Base-by-base conservation (phyloP, 2,113 vertebrate genomes). In the Tenebrosternarchus preto region DNA sequence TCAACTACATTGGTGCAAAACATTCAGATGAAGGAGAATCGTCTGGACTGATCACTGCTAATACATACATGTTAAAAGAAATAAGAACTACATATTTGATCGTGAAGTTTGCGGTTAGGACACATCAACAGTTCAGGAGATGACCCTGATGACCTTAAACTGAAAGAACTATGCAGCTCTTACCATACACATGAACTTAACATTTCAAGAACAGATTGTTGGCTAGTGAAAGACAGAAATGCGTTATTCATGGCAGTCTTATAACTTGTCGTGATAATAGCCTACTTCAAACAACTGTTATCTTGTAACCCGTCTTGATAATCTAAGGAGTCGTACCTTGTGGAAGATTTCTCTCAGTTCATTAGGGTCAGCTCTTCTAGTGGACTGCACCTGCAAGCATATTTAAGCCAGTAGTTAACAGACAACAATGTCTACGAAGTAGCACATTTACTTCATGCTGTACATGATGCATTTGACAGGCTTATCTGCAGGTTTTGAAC, bases 281-380 rank as follows among this genome's bases (percentile, higher is more conserved):
- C 43, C 11, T 50, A 50, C 12, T 50, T 15, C 12, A 15, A 50
- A 50, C 43, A 50, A 50, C 11, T 50, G 43, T 43, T 9, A 9
- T 9, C 39, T 43, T 43, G 39, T 43, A 9, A 9, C 39, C 39
- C 5, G 6, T 50, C 43, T 50, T 50, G 1, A 50, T 59, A 12
- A 68, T 68, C 19, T 36, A 0, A 25, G 29, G 8, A 60, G 19
- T 53, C 93, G 95, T 95, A 99, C 97, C 97, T 98, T 94, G 59
- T 96, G 90, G 87, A 99, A 99, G 86, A 98, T 92, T 86, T 46
- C 91, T 88, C 94, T 95, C 72, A 99, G 92, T 66, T 97, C 95
- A 82, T 89, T 90, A 19, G 96, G 95, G 89, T 99, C 95, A 17
- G 94, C 97, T 92, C 97, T 91, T 92, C 93, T 95, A 73, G 94